Base-by-base conservation (phyloP, 2,888 invertebrate genomes). In the Linnaemya tessellans region DNA sequence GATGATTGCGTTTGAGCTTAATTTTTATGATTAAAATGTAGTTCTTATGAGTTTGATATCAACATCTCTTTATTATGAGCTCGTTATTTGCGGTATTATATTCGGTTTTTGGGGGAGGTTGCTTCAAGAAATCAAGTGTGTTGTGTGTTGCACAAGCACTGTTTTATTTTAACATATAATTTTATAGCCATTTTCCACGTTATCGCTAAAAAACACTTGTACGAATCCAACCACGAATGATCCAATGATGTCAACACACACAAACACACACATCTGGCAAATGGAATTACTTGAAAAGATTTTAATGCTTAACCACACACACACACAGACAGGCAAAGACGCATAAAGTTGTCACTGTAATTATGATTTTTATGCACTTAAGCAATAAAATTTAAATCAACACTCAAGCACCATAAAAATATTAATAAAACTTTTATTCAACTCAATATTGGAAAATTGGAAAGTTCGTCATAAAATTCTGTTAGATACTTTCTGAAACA, bases 1-100 rank as follows among this genome's bases (percentile, higher is more conserved):
- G 87, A 85, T 87, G 87, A 87, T 87, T 87, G 85, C 85, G 49
- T 85, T 87, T 85, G 82, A 83, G 87, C 85, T 87, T 84, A 87
- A 87, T 80, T 87, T 86, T 87, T 85, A 85, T 77, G 82, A 82
- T 75, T 77, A 83, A 71, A 78, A 68, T 73, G 74, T 74, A 35
- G 67, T 84, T 56, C 54, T 22, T 46, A 35, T 10, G 46, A 46
- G 18, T 46, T 60, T 58, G 25, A 43, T 60, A 58, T 65, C 82
- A 20, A 49, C 51, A 46, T 54, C 46, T 64, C 70, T 51, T 58
- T 73, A 56, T 77, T 56, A 58, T 49, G 46, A 62, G 51, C 38
- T 68, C 20, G 11, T 51, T 56, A n/a, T 30, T 71, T 68, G 18
- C 20, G 11, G 3, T 18, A 43, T 65, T 25, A 11, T 13, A 35